Evolutionary conservation across 2,797 vertebrate genomes (phyloP).

Genomic region (Tangara arthus): DNA sequence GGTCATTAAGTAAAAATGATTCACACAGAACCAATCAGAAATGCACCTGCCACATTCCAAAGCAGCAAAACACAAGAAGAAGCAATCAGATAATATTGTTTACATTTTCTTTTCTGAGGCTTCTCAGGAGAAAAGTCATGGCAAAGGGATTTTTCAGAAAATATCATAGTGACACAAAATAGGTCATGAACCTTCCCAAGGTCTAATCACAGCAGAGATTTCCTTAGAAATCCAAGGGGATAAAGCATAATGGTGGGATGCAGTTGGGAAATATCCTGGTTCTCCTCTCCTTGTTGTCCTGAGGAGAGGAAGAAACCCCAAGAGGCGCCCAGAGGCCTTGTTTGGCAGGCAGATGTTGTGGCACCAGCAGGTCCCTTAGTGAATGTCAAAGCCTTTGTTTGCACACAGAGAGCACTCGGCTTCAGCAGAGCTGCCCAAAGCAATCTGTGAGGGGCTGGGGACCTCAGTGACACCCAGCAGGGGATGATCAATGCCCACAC

Average conservation of each 20-base stretch:
- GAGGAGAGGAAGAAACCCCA: neutral
- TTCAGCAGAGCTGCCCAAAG: conserved; percentile 35
- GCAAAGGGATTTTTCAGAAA: neutral
- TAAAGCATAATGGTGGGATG: neutral
- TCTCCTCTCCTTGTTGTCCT: neutral
- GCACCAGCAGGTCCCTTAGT: neutral
- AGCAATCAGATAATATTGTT: too few relatives aligned
- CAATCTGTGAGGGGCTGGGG: neutral
- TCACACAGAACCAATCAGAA: too few relatives aligned
- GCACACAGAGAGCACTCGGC: neutral
- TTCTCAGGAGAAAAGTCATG: neutral
- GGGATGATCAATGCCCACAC: neutral
- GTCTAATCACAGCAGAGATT: neutral
- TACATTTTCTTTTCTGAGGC: neutral
- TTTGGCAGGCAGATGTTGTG: conserved; percentile 3
- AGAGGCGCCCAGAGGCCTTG: neutral
- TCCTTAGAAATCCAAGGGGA: neutral
- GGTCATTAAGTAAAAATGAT: too few relatives aligned
- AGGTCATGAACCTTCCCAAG: neutral
- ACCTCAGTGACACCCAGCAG: neutral
- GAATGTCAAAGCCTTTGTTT: conserved; percentile 48
- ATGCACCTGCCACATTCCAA: too few relatives aligned
- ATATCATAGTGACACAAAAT: neutral
- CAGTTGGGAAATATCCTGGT: neutral
- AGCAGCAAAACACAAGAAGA: too few relatives aligned